Base-by-base conservation (phyloP, 1,140 invertebrate species). In the Penaeus vannamei region DNA sequence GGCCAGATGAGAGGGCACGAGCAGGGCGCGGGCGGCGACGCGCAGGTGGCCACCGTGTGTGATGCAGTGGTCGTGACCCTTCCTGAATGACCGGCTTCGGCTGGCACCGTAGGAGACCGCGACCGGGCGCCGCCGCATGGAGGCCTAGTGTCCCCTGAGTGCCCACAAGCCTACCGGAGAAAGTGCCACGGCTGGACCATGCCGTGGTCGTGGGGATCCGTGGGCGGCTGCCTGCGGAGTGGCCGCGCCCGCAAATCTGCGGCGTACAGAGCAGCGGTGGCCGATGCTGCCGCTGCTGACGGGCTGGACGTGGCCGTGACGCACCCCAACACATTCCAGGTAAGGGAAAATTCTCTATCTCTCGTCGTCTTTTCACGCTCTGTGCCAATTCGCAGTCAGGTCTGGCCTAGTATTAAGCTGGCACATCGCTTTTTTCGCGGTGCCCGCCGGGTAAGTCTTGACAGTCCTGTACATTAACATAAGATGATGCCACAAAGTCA, bases 241-340 rank as follows among this genome's bases (percentile, higher is more conserved):
- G 85, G 79, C 59, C 53, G 87, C 32, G 90, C 90, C 32, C 81
- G 85, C 59, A 91, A 91, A 81, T 91, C 90, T 17, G 90, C 90
- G 46, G 90, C 90, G 29, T 91, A 89, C 85, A 82, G 90, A 29
- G 90, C 90, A 12, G 90, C 90, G 29, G 88, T 91, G 62, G 90
- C 90, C n/a, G 90, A 91, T 53, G 90, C 90, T 10, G 90, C 80
- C 1, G 85, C 87, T 36, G 81, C 87, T 22, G 90, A 91, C 64
- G 87, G 90, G 14, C 87, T 91, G 23, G 90, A 91, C 69, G 79
- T 91, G 84, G 90, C 87, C 20, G 84, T 72, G 7, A 83, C 84
- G 10, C 87, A 72, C 60, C 83, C 84, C 8, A 69, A 84, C 19
- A 60, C 62, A 69, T 88, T 62, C 23, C 80, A 88, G 87, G 87